Percentiles rank a stretch among this genome's conserved stretches.
Conservation (phyloP, 2,113 vertebrate genomes). For the Mobula hypostoma region DNA sequence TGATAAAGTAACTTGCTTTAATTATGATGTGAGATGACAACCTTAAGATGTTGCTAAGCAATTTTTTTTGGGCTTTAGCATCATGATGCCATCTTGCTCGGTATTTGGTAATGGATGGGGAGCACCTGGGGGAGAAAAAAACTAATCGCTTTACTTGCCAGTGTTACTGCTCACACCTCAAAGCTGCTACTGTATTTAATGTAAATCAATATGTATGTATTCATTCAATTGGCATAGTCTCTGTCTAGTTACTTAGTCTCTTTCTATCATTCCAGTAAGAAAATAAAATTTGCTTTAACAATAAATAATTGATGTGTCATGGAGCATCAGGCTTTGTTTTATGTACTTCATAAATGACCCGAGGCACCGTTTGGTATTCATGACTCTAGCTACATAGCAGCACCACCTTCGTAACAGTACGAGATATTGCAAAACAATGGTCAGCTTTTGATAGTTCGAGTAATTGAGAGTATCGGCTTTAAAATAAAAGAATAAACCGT, state of each 20-base stretch:
- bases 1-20: background rate
- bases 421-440: background rate
- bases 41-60: background rate
- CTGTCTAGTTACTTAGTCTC: background rate
- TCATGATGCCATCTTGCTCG: background rate
- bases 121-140: background rate
- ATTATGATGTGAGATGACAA: background rate
- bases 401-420: background rate
- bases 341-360: background rate
- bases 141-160: background rate
- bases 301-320: constrained; percentile 20
- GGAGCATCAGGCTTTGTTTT: background rate
- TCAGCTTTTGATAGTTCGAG: background rate
- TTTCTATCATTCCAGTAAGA: background rate
- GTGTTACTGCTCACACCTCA: background rate
- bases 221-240: background rate
- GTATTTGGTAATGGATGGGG: background rate
- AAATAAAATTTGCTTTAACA: background rate
- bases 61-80: background rate
- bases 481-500: constrained; percentile 15
- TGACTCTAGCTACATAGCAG: constrained; percentile 13
- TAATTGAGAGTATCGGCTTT: background rate
- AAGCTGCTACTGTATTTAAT: background rate
- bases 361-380: constrained; percentile 36
- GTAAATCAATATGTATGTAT: background rate